A percentile compares a stretch with the other conserved stretches of the same genome.
Evolutionary conservation across 1,140 invertebrate genomes (phyloP).

Genomic region (Potamilus streckersoni): DNA sequence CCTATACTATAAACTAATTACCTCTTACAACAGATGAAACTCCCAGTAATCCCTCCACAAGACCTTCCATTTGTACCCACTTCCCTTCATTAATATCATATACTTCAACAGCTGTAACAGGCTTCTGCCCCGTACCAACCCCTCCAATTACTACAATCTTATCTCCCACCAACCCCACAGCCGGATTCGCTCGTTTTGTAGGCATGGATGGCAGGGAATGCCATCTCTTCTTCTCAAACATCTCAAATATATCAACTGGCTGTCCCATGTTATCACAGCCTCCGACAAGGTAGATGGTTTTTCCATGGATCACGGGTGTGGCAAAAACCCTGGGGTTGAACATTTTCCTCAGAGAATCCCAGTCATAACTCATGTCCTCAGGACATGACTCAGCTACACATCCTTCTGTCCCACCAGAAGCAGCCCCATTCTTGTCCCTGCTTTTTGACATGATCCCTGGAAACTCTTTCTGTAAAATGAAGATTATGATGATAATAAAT

Average conservation of each 20-base stretch:
- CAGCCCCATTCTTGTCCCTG: no score
- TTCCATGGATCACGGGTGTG: slow-evolving; percentile 47
- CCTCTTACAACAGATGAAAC: slow-evolving; percentile 58
- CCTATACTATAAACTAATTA: slow-evolving; percentile 18
- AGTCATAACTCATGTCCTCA: no score
- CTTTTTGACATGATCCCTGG: no score
- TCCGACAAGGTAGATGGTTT: slow-evolving; percentile 58
- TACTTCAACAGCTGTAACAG: slow-evolving; percentile 61
- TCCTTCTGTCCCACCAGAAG: no score
- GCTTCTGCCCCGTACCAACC: slow-evolving; percentile 56
- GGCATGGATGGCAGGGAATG: slow-evolving; percentile 53
- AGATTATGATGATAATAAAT: no score
- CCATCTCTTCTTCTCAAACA: slow-evolving; percentile 61
- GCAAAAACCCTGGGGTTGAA: slow-evolving; percentile 61
- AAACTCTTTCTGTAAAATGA: no score
- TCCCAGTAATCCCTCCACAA: slow-evolving; percentile 53
- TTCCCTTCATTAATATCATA: slow-evolving; percentile 55
- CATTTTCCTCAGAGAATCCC: slow-evolving; percentile 46
- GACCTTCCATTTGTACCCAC: slow-evolving; percentile 50
- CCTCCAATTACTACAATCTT: slow-evolving; percentile 63
- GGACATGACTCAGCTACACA: no score
- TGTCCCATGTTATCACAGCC: slow-evolving; percentile 64
- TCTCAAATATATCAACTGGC: slow-evolving; percentile 59
- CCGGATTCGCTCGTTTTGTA: slow-evolving; percentile 60
- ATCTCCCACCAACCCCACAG: slow-evolving; percentile 51